Evolutionary conservation across 2,113 vertebrate species (phyloP).

Genomic region (Xiphophorus hellerii): DNA sequence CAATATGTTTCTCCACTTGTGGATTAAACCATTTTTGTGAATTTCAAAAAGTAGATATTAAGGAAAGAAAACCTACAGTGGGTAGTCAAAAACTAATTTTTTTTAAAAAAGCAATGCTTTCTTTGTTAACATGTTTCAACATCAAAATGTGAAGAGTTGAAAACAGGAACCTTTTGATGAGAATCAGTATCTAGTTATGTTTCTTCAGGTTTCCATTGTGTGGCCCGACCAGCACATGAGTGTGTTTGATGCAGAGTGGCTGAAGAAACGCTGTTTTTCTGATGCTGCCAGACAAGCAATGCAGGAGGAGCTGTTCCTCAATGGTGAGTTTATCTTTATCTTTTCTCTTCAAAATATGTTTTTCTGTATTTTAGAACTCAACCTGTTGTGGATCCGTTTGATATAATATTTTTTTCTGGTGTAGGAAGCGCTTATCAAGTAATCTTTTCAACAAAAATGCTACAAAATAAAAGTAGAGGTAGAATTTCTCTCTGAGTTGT

Average conservation of each 20-base stretch:
- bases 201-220: conserved; percentile 83
- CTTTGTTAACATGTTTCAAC: background rate
- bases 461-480: background rate
- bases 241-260: conserved; percentile 89
- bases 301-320: conserved; percentile 87
- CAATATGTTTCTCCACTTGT: background rate
- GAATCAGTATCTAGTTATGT: conserved; percentile 5
- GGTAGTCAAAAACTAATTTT: background rate
- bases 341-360: background rate
- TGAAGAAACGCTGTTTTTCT: conserved; percentile 92
- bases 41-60: background rate
- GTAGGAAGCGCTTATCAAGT: background rate
- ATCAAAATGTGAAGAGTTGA: background rate
- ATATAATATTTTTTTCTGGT: background rate
- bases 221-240: conserved; percentile 92
- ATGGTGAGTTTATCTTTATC: conserved; percentile 78
- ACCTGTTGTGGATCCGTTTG: background rate
- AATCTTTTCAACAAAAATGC: background rate
- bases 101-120: too few species aligned
- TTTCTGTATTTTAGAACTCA: background rate
- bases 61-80: background rate
- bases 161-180: background rate
- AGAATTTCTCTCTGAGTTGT: background rate
- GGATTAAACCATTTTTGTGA: background rate
- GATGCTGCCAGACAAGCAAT: conserved; percentile 82